Evolutionary conservation across 2,113 vertebrate species (phyloP), one percentile per base, ranked within the genome.

Genomic region (Oncorhynchus gorbuscha): DNA sequence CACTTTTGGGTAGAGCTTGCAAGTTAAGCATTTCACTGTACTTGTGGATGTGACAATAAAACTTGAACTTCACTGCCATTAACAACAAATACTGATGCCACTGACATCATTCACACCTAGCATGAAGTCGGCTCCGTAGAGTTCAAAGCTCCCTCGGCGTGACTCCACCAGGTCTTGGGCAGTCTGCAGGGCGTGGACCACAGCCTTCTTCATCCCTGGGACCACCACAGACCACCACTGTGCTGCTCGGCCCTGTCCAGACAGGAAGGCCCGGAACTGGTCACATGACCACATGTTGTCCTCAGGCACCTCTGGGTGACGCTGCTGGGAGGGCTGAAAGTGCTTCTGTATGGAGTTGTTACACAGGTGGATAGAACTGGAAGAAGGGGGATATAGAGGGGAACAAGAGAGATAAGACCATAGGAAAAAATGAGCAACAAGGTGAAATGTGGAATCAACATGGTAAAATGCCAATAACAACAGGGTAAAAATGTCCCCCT

Each of bases 321-420:
- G 92, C 32, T 71, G 80, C 48, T 59, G 69, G 0, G 92, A 93
- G 2, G 87, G 92, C 64, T 80, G 90, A 76, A 90, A 88, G 80
- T 87, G 87, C 81, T 89, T 95, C 91, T 98, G 97, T 82, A 99
- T 93, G 72, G 96, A 95, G 82, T 97, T 95, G 67, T 98, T 98
- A 86, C 96, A 97, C 74, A 98, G 92, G 79, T 98, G 97, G 67
- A 95, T 90, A 0, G 95, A 94, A 1, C 96, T 97, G 83, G 49
- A 3, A 7, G 79, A 64, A 79, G 0, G 4, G 16, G 67, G 20
- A 55, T n/a, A 28, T 3, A 30, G 48, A 73, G 28, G 70, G 20
- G 35, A 30, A 73, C 1, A 71, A 28, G 55, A 22, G 8, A 32
- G 35, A 69, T 11, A 8, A 66, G 59, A 80, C 6, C 5, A 26